These are phyloP conservation scores for Aepyceros melampus DNA, from an alignment of 2,113 vertebrate genomes.

Conservation along the genomic window DNA sequence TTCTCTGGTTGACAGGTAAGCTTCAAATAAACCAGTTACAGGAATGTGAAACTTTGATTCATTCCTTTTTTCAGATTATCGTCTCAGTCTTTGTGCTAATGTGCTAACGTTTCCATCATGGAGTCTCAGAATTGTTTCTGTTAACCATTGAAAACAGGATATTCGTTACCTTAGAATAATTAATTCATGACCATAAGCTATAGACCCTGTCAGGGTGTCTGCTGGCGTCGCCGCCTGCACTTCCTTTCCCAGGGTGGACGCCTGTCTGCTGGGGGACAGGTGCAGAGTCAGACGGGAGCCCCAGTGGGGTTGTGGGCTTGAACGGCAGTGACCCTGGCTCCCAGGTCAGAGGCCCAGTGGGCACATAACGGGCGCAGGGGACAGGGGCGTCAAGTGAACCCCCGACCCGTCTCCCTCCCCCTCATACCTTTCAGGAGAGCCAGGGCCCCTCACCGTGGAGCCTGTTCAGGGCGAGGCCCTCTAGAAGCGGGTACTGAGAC, in stretches of 20 bases:
- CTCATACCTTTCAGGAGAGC: neutral
- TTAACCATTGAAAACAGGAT: neutral
- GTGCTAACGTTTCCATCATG: neutral
- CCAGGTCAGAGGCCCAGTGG: neutral
- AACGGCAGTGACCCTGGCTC: accelerated
- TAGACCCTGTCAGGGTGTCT: neutral
- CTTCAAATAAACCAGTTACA: neutral
- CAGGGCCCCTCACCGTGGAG: accelerated
- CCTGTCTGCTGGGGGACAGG: neutral
- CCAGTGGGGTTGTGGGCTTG: accelerated
- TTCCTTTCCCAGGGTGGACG: neutral
- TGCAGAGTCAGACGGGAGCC: neutral
- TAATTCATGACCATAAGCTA: neutral
- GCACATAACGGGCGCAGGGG: neutral
- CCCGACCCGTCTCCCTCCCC: neutral
- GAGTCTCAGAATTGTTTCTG: neutral
- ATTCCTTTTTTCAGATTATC: neutral
- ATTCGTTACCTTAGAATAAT: neutral
- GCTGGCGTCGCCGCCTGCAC: neutral
- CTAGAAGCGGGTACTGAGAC: neutral
- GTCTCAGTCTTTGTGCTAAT: neutral
- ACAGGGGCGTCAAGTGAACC: neutral
- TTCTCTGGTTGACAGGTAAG: neutral
- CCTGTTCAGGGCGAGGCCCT: neutral
- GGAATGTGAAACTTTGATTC: neutral